Evolutionary conservation across 92 coral and sea anemone species (phyloP), one percentile per base, ranked within the genome.

Genomic region (Ricordea florida): DNA sequence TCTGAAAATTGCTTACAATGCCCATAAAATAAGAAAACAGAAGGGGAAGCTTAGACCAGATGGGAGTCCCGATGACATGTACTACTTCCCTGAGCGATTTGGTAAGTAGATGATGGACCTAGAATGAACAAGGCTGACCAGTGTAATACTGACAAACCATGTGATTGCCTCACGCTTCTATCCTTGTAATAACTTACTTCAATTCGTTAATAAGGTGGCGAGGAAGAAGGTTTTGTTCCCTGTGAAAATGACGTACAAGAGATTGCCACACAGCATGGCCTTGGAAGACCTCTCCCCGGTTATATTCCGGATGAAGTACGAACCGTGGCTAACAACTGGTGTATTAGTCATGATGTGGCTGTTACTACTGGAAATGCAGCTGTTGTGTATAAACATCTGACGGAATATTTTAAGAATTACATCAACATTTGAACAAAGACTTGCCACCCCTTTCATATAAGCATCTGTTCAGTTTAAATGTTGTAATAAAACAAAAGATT

Each of bases 61-160:
- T 35, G 84, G 84, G 20, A 32, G 29, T 33, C 84, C 84, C 16
- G 84, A 78, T 56, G 84, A 78, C 76, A 78, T 64, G 72, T 66
- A 64, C 59, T 61, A 36, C 52, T 78, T 78, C 43, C 84, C 84
- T 15, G 76, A 78, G 27, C 84, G 40, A 60, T 46, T 45, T n/a
- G 66, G 83, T 63, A 62, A 52, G 74, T 41, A 65, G 14, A 62
- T 15, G n/a, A 31, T 57, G 41, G 10, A 28, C 37, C 36, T 55
- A 55, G 62, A 55, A 27, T 27, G 38, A 17, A 27, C 37, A 28
- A 27, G 62, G 37, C 36, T 44, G 15, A 20, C 41, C 25, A 28
- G 64, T 57, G 25, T 31, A 32, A 57, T n/a, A 57, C 43, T 57
- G 25, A 57, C 44, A 57, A 57, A 31, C 45, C 43, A 28, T 56